These are phyloP conservation scores for Enteromius fasciolatus DNA, from an alignment of 2,797 vertebrate species.

Conservation along the genomic window DNA sequence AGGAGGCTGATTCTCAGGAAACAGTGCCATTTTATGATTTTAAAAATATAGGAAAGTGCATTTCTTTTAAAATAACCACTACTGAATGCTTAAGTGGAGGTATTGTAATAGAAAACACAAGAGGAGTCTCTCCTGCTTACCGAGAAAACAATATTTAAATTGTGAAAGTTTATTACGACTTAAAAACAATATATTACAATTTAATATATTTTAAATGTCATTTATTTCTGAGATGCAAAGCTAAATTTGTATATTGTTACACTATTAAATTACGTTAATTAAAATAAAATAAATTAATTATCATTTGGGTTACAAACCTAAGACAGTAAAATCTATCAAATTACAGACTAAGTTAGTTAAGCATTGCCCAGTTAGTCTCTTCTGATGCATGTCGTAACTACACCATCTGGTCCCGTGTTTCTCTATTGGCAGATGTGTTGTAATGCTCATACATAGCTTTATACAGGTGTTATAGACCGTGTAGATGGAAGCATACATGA, in stretches of 20 bases:
- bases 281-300: background rate
- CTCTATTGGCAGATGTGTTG: too few species aligned
- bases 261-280: background rate
- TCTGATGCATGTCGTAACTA: background rate
- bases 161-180: background rate
- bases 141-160: background rate
- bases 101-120: background rate
- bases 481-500: background rate
- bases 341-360: background rate
- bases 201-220: background rate
- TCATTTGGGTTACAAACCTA: background rate
- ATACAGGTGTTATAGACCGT: background rate
- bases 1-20: slow-evolving; percentile 9
- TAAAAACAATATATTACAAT: background rate
- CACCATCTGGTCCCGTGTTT: background rate
- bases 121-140: too few species aligned
- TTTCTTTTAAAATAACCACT: background rate
- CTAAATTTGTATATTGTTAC: background rate
- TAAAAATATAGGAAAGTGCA: background rate
- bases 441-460: background rate
- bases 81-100: background rate
- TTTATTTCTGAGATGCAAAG: background rate
- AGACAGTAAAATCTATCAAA: background rate
- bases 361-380: background rate
- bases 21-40: background rate